Evolutionary conservation across 2,888 invertebrate species (phyloP).

Genomic region (Nephrotoma flavescens): DNA sequence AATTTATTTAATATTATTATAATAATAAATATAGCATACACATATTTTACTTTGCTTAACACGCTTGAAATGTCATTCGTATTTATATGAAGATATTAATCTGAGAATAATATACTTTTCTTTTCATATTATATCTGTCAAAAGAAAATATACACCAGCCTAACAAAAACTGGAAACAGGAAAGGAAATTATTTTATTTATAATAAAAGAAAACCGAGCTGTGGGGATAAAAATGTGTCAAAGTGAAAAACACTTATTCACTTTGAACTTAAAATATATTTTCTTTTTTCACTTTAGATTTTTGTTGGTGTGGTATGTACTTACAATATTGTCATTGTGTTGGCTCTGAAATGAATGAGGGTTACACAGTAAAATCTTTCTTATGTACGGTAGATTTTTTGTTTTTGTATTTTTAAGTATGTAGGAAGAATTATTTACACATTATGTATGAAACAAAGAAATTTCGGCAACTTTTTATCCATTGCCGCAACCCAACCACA

Average conservation of each 20-base stretch:
- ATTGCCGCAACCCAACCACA: not conserved
- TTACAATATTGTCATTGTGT: not conserved
- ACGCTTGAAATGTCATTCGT: not conserved
- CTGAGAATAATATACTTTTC: not conserved
- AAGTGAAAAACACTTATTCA: not conserved
- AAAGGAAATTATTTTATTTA: not conserved
- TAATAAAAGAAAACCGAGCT: not conserved
- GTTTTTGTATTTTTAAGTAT: not conserved
- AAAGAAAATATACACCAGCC: not conserved
- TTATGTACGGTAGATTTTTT: not conserved
- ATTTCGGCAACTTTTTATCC: not conserved
- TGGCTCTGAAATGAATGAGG: not conserved
- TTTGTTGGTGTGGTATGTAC: not conserved
- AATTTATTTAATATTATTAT: not conserved
- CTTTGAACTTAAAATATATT: not conserved
- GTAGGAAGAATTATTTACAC: not conserved
- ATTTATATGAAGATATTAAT: not conserved
- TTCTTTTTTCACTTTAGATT: not conserved
- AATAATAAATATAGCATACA: not conserved
- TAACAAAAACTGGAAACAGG: not conserved
- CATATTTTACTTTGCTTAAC: not conserved
- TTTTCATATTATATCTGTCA: not conserved
- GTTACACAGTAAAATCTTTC: not conserved
- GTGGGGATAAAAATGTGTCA: not conserved
- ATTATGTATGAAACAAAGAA: not conserved